Evolutionary conservation across 2,797 vertebrate genomes (phyloP), one percentile per base, ranked within the genome.

Genomic region (Parauchenoglanis ngamensis): DNA sequence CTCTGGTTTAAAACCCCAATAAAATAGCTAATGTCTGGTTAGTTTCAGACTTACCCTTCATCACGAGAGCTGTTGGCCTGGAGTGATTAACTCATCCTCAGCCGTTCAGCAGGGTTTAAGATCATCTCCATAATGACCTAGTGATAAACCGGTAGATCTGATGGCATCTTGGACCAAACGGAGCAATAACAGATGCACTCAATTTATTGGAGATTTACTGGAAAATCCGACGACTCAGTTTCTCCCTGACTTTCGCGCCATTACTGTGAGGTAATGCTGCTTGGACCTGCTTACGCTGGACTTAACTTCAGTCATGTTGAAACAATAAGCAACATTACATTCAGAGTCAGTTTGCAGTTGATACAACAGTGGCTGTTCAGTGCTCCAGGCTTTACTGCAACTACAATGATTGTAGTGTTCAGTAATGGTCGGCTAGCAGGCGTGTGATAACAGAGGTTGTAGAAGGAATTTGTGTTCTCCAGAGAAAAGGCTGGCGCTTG

Each of bases 391-490:
- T 57, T 84, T 40, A 44, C 59, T 40, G 56, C 57, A 44, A 35
- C 61, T 80, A 61, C 4, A 59, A 59, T 59, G 31, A 59, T 6
- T 40, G 49, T 59, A 40, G 54, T 35, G 77, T 79, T 68, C 65
- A 70, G 19, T 25, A 31, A 23, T 68, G n/a, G 23, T 63, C 25
- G 15, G 59, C 4, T 0, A 65, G 57, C 56, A 83, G 86, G 13
- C 68, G 13, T 75, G 79, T 87, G 79, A 25, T 72, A 56, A 56
- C 68, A 63, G 35, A 81, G 67, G 40, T 83, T 54, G 15, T 46
- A 35, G 21, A 72, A 81, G 35, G 86, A 75, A 63, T 83, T 75
- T 65, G 6, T 73, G 77, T 57, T 67, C 28, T 54, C 7, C 12
- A 21, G 46, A n/a, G 49, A 72, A 21, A 70, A 19, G 15, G 4